phyloP scores from a whole-genome alignment of 1,140 invertebrate species.

The Teleopsis dalmanni region DNA sequence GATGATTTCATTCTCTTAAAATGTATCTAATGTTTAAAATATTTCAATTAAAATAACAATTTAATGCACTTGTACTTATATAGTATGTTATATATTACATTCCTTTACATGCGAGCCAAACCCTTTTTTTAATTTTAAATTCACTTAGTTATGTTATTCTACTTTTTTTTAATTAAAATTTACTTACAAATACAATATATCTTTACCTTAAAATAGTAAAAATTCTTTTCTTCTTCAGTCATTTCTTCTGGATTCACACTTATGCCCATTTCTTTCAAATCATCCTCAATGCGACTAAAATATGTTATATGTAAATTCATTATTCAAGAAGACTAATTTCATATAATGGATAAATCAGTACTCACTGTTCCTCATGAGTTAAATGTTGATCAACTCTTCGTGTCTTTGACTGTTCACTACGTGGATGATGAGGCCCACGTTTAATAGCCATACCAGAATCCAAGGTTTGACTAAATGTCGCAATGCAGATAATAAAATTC shows the following conservation, averaged over 20 bases:
- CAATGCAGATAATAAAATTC: constrained; percentile 38
- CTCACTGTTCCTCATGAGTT: constrained; percentile 59
- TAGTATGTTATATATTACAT: too few species aligned
- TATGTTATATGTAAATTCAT: background rate
- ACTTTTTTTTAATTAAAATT: too few species aligned
- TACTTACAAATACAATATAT: background rate
- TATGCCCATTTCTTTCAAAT: constrained; percentile 29
- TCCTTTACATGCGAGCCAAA: too few species aligned
- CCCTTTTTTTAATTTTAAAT: too few species aligned
- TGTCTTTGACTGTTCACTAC: constrained; percentile 44
- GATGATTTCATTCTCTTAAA: too few species aligned
- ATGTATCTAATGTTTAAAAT: too few species aligned
- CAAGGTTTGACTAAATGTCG: constrained; percentile 32
- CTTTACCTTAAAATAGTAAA: constrained; percentile 52
- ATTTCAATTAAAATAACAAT: too few species aligned
- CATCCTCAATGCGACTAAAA: constrained; percentile 32
- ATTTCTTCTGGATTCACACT: constrained; percentile 47
- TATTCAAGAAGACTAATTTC: background rate
- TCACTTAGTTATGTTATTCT: too few species aligned
- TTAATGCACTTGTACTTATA: too few species aligned
- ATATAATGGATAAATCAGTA: constrained; percentile 4
- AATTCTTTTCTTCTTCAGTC: constrained; percentile 62
- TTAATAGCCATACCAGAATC: constrained; percentile 26
- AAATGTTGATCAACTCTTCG: constrained; percentile 56
- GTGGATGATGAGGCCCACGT: constrained; percentile 63